Evolutionary conservation across 2,797 vertebrate species (phyloP).

Genomic region (Prionace glauca): DNA sequence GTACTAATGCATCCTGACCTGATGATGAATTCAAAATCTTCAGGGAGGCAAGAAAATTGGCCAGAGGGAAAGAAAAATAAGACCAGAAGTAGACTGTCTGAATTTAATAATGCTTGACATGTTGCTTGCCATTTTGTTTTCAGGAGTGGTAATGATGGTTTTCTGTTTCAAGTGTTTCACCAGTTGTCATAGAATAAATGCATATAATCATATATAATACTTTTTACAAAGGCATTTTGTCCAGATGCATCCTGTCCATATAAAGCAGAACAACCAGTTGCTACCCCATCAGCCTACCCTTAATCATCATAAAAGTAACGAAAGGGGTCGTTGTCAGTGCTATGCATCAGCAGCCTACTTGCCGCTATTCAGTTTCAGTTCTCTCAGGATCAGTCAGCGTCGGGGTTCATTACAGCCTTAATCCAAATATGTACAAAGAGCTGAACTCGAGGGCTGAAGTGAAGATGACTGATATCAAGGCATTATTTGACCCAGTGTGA

Average conservation of each 20-base stretch:
- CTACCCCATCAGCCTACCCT: no score
- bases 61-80: background rate
- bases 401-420: background rate
- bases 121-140: background rate
- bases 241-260: no score
- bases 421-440: background rate
- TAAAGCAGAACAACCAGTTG: no score
- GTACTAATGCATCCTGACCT: background rate
- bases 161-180: background rate
- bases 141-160: background rate
- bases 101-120: background rate
- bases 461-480: background rate
- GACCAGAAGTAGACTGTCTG: background rate
- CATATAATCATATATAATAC: background rate
- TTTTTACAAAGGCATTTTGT: background rate
- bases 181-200: background rate
- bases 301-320: no score
- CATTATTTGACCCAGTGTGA: background rate
- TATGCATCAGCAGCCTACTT: no score
- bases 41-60: background rate
- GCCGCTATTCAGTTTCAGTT: background rate
- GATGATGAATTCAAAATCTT: background rate
- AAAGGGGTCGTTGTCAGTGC: no score
- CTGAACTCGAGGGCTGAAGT: background rate
- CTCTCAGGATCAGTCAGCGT: background rate